These are phyloP conservation scores for Chloromyia formosa DNA, from an alignment of 2,888 invertebrate species.

Conservation along the genomic window DNA sequence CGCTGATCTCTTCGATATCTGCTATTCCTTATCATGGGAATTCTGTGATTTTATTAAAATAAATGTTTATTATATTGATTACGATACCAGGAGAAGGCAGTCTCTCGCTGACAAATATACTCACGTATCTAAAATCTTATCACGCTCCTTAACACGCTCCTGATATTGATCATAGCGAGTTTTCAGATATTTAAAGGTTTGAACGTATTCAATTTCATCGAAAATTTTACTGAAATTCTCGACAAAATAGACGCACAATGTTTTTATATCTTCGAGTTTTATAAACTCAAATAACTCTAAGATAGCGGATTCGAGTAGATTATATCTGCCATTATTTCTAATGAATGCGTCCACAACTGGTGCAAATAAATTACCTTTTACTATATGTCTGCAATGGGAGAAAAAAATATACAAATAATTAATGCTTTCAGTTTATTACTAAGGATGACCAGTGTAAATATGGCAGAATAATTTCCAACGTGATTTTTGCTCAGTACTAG, in stretches of 20 bases:
- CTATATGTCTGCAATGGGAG: slow-evolving; percentile 76
- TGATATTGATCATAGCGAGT: slow-evolving; percentile 89
- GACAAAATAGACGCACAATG: slow-evolving; percentile 90
- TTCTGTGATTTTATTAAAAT: slow-evolving; percentile 50
- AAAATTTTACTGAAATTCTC: slow-evolving; percentile 95
- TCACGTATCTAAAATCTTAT: slow-evolving; percentile 78
- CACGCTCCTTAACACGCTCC: slow-evolving; percentile 88
- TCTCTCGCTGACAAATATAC: slow-evolving; percentile 53
- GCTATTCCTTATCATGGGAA: slow-evolving; percentile 75
- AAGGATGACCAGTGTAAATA: too few relatives aligned
- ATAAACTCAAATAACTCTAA: slow-evolving; percentile 99
- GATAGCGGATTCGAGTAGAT: slow-evolving; percentile 97
- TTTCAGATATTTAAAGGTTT: slow-evolving; percentile 95
- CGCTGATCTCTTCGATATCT: slow-evolving; percentile 92
- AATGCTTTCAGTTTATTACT: too few relatives aligned
- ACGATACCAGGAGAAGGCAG: too few relatives aligned
- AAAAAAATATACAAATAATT: slow-evolving; percentile 18
- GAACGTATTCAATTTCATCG: slow-evolving; percentile 96
- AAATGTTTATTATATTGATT: not conserved
- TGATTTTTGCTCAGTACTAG: too few relatives aligned
- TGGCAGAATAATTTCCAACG: too few relatives aligned
- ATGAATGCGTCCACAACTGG: slow-evolving; percentile 97
- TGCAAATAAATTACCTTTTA: slow-evolving; percentile 92
- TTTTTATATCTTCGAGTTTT: slow-evolving; percentile 90
- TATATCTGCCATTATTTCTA: slow-evolving; percentile 97